These are phyloP conservation scores for Hipparchia sbordonii DNA, from an alignment of 2,888 invertebrate species.

Conservation along the genomic window DNA sequence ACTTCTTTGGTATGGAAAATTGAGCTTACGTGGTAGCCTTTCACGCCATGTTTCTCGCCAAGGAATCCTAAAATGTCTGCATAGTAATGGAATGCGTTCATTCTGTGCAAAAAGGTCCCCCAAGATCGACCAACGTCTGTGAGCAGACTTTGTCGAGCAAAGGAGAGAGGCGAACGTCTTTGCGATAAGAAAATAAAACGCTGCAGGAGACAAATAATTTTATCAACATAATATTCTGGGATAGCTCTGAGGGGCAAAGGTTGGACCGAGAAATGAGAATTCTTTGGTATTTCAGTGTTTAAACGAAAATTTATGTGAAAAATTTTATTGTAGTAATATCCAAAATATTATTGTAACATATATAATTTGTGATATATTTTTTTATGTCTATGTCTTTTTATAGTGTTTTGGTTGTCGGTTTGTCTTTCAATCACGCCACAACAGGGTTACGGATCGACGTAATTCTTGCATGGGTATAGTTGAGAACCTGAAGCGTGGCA, in stretches of 20 bases:
- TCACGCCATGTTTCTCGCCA: background rate
- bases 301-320: background rate
- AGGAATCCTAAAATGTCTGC: conserved; percentile 23
- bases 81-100: conserved; percentile 46
- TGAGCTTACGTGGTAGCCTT: background rate
- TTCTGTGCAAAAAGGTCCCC: conserved; percentile 65
- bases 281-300: conserved; percentile 2
- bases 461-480: no score
- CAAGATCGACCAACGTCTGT: conserved; percentile 55
- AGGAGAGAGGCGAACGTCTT: conserved; percentile 57
- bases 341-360: no score
- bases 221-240: conserved; percentile 37
- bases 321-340: no score
- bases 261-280: conserved; percentile 12
- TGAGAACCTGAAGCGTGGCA: no score
- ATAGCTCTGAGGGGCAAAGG: conserved; percentile 25
- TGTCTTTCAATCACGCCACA: no score
- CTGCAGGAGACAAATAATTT: conserved; percentile 51
- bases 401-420: no score
- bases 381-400: no score
- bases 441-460: no score
- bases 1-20: no score
- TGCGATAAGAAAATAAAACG: conserved; percentile 65
- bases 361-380: no score
- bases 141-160: conserved; percentile 59